Evolutionary conservation across 2,888 invertebrate genomes (phyloP).

Genomic region (Caenorhabditis japonica): DNA sequence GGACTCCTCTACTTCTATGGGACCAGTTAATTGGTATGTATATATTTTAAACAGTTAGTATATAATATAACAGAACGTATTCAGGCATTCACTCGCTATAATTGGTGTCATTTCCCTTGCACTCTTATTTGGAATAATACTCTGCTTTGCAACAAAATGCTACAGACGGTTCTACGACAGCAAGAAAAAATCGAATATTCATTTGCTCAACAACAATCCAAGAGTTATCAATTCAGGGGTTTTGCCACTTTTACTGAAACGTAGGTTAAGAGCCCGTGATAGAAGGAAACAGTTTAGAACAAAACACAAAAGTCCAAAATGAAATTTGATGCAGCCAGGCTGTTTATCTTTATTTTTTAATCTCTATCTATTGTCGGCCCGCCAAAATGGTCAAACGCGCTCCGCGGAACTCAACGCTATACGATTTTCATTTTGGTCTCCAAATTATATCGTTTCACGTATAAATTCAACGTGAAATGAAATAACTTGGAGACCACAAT

Average conservation of each 20-base stretch:
- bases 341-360: background rate
- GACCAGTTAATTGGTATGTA: conserved; percentile 5
- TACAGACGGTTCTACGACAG: conserved; percentile 11
- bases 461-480: too few relatives aligned
- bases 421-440: too few relatives aligned
- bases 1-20: background rate
- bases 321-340: background rate
- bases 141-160: conserved; percentile 15
- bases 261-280: conserved; percentile 16
- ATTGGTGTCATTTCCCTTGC: background rate
- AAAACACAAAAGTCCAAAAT: background rate
- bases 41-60: background rate
- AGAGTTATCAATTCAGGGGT: conserved; percentile 16
- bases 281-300: too few relatives aligned
- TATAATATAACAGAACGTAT: background rate
- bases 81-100: conserved; percentile 31
- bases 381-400: too few relatives aligned
- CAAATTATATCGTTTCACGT: too few relatives aligned
- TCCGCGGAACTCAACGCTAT: too few relatives aligned
- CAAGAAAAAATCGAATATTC: conserved; percentile 17
- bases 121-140: background rate
- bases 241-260: conserved; percentile 34
- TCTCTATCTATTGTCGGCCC: too few relatives aligned
- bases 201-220: conserved; percentile 18
- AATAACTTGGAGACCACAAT: too few relatives aligned